Evolutionary conservation across 2,888 invertebrate species (phyloP), one percentile per base, ranked within the genome.

Genomic region (Tribolium freemani): DNA sequence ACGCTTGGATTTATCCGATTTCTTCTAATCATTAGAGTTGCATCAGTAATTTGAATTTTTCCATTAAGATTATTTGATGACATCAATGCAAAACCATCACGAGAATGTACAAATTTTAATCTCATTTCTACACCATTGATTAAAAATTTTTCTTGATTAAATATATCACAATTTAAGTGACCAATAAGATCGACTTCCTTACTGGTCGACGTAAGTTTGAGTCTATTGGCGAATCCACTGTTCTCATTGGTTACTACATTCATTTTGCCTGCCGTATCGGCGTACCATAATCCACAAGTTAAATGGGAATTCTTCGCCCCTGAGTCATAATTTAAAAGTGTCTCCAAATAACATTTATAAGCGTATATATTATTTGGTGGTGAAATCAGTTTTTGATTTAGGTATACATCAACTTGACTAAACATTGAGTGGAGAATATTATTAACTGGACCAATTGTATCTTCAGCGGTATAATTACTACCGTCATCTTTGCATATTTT

Each of bases 1-100:
- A 83, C 74, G 0, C 72, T 75, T 0, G 80, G 80, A 6, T 67
- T 77, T 10, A 81, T 75, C 16, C 76, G 75, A 0, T 73, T 69
- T 2, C 78, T 74, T 6, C 80, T 20, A 3, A 82, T 71, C n/a
- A 77, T 64, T 9, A 82, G 69, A 20, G 76, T 71, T 5, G 74
- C 76, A n/a, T 80, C 76, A 3, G 69, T 38, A 30, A 81, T 71
- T 4, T 74, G 50, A 3, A 79, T 54, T 58, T 76, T 77, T 30
- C 48, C 72, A 5, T n/a, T 31, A 5, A 31, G 3, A 30, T 10
- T 10, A 5, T 5, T 5, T 5, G 26, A 3, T 26, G 26, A 5
- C 26, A 26, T 26, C 3, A 26, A 26, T 26, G 26, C 26, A 26
- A 26, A 26, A 5, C 26, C 3, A 26, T 26, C 26, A 26, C 26